A percentile compares a stretch with the other conserved stretches of the same genome.
Conservation (phyloP, 2,113 vertebrate species). For the Anthoscopus minutus region DNA sequence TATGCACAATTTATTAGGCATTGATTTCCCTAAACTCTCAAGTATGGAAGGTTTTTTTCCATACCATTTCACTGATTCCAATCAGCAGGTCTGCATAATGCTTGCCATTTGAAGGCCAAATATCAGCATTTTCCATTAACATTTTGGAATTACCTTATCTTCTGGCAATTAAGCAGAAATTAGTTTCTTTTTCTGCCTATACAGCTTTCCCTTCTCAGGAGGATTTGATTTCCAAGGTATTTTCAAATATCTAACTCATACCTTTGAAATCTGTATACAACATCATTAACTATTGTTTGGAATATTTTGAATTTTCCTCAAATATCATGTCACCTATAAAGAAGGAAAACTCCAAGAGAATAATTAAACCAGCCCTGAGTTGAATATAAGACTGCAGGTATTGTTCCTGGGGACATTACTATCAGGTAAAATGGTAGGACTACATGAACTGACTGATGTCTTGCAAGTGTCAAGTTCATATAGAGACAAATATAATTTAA, state of each 20-base stretch:
- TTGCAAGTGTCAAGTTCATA: neutral
- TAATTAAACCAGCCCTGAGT: neutral
- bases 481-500: neutral
- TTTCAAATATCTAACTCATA: neutral
- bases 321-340: neutral
- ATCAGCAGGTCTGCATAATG: neutral
- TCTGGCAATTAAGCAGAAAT: neutral
- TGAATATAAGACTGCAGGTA: neutral
- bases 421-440: neutral
- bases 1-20: neutral
- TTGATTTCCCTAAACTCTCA: neutral
- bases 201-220: neutral
- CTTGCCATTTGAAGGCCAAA: slow-evolving; percentile 1
- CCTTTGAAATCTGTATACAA: neutral
- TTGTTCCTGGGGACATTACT: neutral
- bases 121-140: neutral
- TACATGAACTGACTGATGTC: neutral
- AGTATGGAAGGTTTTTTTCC: neutral
- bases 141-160: neutral
- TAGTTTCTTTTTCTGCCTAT: neutral
- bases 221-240: neutral
- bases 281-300: neutral
- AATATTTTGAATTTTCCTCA: neutral
- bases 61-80: neutral
- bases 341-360: neutral